Base-by-base conservation (phyloP, 1,140 invertebrate genomes). In the Ceratina australensis region DNA sequence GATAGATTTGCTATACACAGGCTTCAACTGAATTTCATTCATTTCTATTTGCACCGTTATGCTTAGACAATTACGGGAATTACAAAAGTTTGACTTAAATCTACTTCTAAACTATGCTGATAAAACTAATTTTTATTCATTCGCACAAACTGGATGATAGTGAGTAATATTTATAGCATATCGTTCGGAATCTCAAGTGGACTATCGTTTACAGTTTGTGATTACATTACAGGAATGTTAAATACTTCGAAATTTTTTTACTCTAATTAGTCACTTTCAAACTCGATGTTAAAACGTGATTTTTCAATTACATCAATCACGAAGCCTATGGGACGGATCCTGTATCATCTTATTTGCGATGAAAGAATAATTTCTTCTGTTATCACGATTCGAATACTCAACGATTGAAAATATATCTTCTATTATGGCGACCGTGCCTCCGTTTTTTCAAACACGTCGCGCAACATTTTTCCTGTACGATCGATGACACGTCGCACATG, bases 401-500 rank as follows among this genome's bases (percentile, higher is more conserved):
- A 59, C 82, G 72, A 59, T 67, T 65, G 65, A 80, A 47, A 63
- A 84, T 54, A 42, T 88, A 82, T 20, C 87, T 83, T 52, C 79
- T 86, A 64, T 88, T 88, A n/a, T 89, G 88, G 33, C 87, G 89
- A 24, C 79, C 63, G 54, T 90, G 89, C 76, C 83, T 82, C 67
- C 88, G 84, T 78, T 82, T 86, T 60, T 88, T 90, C 50, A 71
- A 84, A 49, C 89, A 90, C 8, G 88, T 89, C 28, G 85, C 86
- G 67, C 89, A 90, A 84, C 89, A 90, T 78, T 89, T 89, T 64
- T 89, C 86, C 28, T 83, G 85, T 22, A 89, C 86, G 26, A 87
- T 83, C 66, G 79, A 79, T 54, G 89, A 90, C 59, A 84, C 73
- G 22, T 89, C 85, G 64, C 89, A 90, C 86, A 89, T 89, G 16